A percentile compares a stretch with the other conserved stretches of the same genome.
These are phyloP conservation scores for Tetragonula carbonaria DNA, from an alignment of 2,888 invertebrate genomes.

Conservation along the genomic window DNA sequence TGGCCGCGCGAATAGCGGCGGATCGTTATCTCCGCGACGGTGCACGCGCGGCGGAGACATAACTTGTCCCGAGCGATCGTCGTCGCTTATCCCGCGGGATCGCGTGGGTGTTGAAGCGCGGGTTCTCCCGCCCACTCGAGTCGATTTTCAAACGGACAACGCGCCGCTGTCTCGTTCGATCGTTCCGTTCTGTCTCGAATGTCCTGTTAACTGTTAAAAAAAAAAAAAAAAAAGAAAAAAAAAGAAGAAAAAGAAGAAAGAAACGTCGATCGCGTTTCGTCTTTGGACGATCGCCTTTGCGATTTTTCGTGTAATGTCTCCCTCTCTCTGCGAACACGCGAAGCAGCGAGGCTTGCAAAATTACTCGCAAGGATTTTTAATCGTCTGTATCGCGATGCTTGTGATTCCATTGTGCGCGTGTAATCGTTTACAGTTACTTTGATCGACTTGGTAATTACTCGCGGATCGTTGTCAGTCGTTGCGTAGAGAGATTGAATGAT, in stretches of 20 bases:
- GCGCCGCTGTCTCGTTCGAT: slow-evolving; percentile 50
- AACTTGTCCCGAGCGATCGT: slow-evolving; percentile 62
- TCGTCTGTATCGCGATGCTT: no score
- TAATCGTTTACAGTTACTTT: no score
- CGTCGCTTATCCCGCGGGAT: slow-evolving; percentile 66
- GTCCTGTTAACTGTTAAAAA: slow-evolving; percentile 71
- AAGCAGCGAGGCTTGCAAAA: neutral
- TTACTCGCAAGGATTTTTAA: neutral
- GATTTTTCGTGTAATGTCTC: slow-evolving; percentile 23
- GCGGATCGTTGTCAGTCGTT: neutral
- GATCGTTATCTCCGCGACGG: slow-evolving; percentile 63
- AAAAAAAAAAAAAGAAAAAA: no score
- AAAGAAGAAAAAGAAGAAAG: neutral
- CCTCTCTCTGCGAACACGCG: neutral
- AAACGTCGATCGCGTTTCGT: slow-evolving; percentile 45
- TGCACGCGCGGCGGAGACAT: slow-evolving; percentile 56
- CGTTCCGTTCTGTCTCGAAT: slow-evolving; percentile 60
- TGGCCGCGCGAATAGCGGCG: slow-evolving; percentile 53
- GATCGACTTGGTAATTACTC: neutral
- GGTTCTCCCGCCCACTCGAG: slow-evolving; percentile 75
- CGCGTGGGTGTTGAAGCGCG: slow-evolving; percentile 75
- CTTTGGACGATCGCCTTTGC: slow-evolving; percentile 20
- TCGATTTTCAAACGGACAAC: slow-evolving; percentile 73
- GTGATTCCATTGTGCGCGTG: no score
- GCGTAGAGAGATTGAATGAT: neutral